These are phyloP conservation scores for Trichopoda pennipes DNA, from an alignment of 2,888 invertebrate species.

Conservation along the genomic window DNA sequence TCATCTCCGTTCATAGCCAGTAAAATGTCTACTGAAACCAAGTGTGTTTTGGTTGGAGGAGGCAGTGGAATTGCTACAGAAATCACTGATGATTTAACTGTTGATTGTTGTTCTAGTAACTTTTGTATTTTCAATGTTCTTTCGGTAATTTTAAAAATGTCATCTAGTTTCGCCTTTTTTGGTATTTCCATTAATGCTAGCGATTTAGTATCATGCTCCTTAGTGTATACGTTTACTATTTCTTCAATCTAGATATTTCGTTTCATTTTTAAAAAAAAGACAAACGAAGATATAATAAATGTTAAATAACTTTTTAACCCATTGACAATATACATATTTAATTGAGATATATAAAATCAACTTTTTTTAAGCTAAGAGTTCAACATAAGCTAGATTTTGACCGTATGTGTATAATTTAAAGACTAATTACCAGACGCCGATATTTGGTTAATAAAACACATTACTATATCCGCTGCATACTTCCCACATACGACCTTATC, in stretches of 20 bases:
- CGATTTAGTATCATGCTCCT: neutral
- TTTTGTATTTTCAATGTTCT: conserved; percentile 70
- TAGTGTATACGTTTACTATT: neutral
- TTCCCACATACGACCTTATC: no score
- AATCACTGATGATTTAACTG: conserved; percentile 61
- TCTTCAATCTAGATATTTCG: neutral
- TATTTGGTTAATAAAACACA: no score
- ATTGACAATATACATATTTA: no score
- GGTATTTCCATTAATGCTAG: conserved; percentile 56
- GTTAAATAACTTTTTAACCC: no score
- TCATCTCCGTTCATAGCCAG: conserved; percentile 11
- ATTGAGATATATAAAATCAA: no score
- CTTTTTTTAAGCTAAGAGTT: no score
- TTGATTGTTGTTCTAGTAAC: conserved; percentile 70
- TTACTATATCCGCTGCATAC: no score
- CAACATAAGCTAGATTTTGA: no score
- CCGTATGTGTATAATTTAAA: no score
- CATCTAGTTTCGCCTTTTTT: conserved; percentile 25
- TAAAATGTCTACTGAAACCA: conserved; percentile 29
- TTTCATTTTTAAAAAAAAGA: no score
- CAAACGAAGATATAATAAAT: no score
- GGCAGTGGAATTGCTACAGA: conserved; percentile 74
- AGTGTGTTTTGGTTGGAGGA: conserved; percentile 41
- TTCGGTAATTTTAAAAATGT: conserved; percentile 68
- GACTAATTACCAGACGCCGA: no score